phyloP scores from a whole-genome alignment of 2,888 invertebrate species.

The Beris morrisii region DNA sequence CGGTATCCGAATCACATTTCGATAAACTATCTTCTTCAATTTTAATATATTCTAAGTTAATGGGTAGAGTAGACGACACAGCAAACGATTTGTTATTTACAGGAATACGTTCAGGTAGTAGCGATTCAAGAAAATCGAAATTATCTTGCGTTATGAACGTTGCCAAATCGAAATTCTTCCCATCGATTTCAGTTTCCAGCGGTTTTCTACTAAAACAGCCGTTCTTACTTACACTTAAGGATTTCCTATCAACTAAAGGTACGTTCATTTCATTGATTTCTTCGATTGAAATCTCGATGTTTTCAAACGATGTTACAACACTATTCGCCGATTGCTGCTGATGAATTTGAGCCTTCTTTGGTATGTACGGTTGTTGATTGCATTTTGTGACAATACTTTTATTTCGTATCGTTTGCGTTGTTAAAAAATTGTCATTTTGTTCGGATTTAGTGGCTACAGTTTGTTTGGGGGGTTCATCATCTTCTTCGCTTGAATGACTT shows the following conservation, averaged over 20 bases:
- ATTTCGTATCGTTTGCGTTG: too few relatives aligned
- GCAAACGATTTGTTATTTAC: not conserved
- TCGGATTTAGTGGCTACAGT: not conserved
- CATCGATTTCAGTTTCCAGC: slow-evolving; percentile 39
- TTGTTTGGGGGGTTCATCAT: not conserved
- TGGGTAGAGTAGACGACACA: not conserved
- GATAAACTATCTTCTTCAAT: slow-evolving; percentile 3
- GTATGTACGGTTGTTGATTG: too few relatives aligned
- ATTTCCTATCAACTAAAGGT: not conserved
- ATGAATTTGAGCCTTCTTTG: too few relatives aligned
- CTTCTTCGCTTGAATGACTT: slow-evolving; percentile 53
- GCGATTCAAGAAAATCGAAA: slow-evolving; percentile 39
- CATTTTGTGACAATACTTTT: too few relatives aligned
- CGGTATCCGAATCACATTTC: slow-evolving; percentile 47
- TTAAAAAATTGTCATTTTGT: not conserved
- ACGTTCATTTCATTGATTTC: too few relatives aligned
- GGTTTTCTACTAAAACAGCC: not conserved
- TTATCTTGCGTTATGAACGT: slow-evolving; percentile 55
- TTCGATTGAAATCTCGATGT: not conserved
- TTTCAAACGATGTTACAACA: not conserved
- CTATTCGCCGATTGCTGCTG: too few relatives aligned
- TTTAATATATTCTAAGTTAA: slow-evolving; percentile 10
- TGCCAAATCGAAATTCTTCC: slow-evolving; percentile 53
- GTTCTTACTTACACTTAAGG: not conserved
- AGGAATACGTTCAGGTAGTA: not conserved